Base-by-base conservation (phyloP, 2,113 vertebrate species). In the Indicator maculatus region DNA sequence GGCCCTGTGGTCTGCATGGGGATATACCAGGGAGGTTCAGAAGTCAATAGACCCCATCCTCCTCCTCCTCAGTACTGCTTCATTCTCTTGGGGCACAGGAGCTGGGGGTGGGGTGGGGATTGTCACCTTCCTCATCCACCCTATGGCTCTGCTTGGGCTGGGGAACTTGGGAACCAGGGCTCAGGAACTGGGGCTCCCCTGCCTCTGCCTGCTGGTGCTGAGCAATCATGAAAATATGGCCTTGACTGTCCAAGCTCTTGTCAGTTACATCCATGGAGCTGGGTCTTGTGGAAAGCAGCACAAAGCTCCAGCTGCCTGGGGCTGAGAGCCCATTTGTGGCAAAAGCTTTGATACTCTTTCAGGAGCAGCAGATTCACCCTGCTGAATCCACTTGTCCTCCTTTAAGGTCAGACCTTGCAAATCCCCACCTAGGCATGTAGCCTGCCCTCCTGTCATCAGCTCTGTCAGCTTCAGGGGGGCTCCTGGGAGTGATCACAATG, bases 1-100 rank as follows among this genome's bases (percentile, higher is more conserved):
- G 41, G 16, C 70, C 23, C 45, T 59, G 31, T 50, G 56, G 4
- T 82, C 44, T 71, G 24, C 26, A 8, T 1, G 1, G 61, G 52
- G 20, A 4, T 50, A 3, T 41, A 28, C 19, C 4, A 7, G n/a
- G 16, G 16, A 59, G 24, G 38, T 70, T 81, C 69, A 31, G 47
- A 44, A 47, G 26, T 30, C 63, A 45, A 0, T 2, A 52, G 28
- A 20, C 30, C n/a, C 16, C 11, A 2, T 82, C 16, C 8, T 88
- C 5, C 39, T 88, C 5, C 39, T 39, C 27, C 19, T 76, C 47
- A 38, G 12, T 20, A 4, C 28, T 31, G 38, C 44, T 58, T 70
- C 64, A 44, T 0, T 1, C 26, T n/a, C 16, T 26, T 28, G 38
- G 10, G 16, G 11, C 0, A 1, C 0, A 2, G 70, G 80, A 5